These are phyloP conservation scores for Halyomorpha halys DNA, from an alignment of 1,140 invertebrate genomes.

Conservation along the genomic window DNA sequence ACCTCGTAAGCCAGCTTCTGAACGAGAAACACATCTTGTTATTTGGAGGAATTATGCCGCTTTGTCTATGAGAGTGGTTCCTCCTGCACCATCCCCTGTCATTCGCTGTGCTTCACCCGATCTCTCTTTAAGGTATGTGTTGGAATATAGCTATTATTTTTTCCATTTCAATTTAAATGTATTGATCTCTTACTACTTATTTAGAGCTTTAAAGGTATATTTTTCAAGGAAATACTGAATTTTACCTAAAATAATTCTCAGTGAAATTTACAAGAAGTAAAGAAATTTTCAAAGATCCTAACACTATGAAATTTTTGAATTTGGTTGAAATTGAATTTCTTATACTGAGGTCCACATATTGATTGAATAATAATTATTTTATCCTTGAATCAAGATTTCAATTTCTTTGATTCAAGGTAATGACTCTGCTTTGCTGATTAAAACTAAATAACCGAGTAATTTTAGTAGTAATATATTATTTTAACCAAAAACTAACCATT, in stretches of 20 bases:
- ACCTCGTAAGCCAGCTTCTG: constrained; percentile 75
- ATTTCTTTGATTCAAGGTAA: background rate
- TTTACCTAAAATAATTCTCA: background rate
- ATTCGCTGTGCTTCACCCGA: constrained; percentile 86
- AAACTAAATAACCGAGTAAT: too few relatives aligned
- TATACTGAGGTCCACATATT: too few relatives aligned
- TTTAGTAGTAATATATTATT: too few relatives aligned
- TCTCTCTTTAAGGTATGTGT: constrained; percentile 68
- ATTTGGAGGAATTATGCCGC: constrained; percentile 95
- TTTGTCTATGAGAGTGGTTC: constrained; percentile 86
- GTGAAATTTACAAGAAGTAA: background rate
- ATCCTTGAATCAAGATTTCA: too few relatives aligned
- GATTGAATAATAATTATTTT: too few relatives aligned
- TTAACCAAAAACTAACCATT: too few relatives aligned
- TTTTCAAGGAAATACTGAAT: background rate
- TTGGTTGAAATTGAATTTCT: too few relatives aligned
- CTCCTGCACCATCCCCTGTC: constrained; percentile 65
- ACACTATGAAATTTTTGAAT: too few relatives aligned
- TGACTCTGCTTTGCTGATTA: background rate
- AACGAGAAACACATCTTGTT: constrained; percentile 83
- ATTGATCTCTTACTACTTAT: too few relatives aligned
- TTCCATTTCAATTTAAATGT: background rate
- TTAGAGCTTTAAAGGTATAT: background rate
- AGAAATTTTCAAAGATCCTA: background rate
- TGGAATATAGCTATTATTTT: background rate